Evolutionary conservation across 1,140 invertebrate genomes (phyloP).

Genomic region (Macrostomum lignano): DNA sequence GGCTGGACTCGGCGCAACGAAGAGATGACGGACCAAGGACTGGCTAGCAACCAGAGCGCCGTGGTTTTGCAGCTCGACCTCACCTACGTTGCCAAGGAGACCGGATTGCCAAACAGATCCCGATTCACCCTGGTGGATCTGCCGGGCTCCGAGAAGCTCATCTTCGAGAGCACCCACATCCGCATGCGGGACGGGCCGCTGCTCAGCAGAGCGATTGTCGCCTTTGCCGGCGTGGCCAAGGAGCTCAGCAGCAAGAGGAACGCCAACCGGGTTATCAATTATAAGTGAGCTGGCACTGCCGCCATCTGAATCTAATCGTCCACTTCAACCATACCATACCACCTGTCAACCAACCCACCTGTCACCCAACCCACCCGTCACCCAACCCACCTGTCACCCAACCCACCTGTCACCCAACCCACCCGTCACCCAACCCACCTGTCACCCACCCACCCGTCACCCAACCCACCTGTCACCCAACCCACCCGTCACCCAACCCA

Average conservation of each 20-base stretch:
- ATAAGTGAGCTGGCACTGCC: too few relatives aligned
- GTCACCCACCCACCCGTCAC: too few relatives aligned
- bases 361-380: too few relatives aligned
- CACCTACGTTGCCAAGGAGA: slow-evolving; percentile 13
- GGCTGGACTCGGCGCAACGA: slow-evolving; percentile 12
- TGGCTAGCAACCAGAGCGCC: slow-evolving; percentile 11
- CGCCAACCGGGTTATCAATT: slow-evolving; percentile 17
- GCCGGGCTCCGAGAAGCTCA: slow-evolving; percentile 17
- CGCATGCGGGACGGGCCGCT: slow-evolving; percentile 12
- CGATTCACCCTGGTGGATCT: slow-evolving; percentile 16
- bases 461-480: too few relatives aligned
- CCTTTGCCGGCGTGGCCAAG: slow-evolving; percentile 12
- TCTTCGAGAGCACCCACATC: slow-evolving; percentile 9
- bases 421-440: too few relatives aligned
- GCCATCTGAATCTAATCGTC: too few relatives aligned
- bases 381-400: too few relatives aligned
- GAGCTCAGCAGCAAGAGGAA: slow-evolving; percentile 12
- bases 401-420: too few relatives aligned
- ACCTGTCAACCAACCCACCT: too few relatives aligned
- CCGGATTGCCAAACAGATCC: slow-evolving; percentile 13
- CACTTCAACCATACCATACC: too few relatives aligned
- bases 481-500: too few relatives aligned
- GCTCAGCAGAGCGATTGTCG: slow-evolving; percentile 12
- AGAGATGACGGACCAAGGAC: slow-evolving; percentile 12
- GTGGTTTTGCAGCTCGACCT: slow-evolving; percentile 12